phyloP scores from a whole-genome alignment of 2,113 vertebrate species.

The Epinephelus lanceolatus region DNA sequence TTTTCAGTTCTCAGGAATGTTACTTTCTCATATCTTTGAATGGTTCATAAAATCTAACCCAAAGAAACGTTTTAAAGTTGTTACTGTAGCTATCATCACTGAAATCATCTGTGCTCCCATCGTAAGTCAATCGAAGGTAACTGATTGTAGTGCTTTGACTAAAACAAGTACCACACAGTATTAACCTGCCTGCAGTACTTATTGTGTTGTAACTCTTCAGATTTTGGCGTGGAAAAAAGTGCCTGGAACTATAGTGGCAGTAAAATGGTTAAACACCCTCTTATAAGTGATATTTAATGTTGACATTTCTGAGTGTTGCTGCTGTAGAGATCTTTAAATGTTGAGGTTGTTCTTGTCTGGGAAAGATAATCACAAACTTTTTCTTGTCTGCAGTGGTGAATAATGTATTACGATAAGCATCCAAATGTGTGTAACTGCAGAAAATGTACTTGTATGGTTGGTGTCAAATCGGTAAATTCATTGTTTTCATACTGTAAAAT shows the following conservation, averaged over 20 bases:
- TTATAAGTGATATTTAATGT: conserved; percentile 16
- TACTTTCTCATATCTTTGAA: conserved; percentile 37
- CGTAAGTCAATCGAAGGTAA: not conserved
- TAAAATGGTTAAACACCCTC: conserved; percentile 36
- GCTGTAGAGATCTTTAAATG: conserved; percentile 37
- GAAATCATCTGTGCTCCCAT: conserved; percentile 4
- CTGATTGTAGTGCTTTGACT: not conserved
- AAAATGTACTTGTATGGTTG: conserved; percentile 43
- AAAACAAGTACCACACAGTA: not conserved
- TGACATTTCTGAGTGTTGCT: conserved; percentile 44
- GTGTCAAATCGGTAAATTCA: conserved; percentile 52
- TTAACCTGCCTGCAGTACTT: conserved; percentile 3
- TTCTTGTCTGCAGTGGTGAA: conserved; percentile 29
- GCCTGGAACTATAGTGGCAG: conserved; percentile 66
- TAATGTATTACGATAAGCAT: conserved; percentile 24
- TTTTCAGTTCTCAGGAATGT: conserved; percentile 79
- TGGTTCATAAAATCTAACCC: conserved; percentile 52
- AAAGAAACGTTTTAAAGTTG: conserved; percentile 48
- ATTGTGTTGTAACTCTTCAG: not conserved
- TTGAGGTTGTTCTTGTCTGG: conserved; percentile 11
- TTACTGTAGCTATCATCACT: not conserved
- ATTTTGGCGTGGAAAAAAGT: conserved; percentile 57
- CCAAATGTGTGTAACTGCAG: conserved; percentile 14
- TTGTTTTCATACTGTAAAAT: conserved; percentile 62
- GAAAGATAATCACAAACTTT: conserved; percentile 19